Evolutionary conservation across 2,113 vertebrate species (phyloP), one percentile per base, ranked within the genome.

Genomic region (Ailurus styani): DNA sequence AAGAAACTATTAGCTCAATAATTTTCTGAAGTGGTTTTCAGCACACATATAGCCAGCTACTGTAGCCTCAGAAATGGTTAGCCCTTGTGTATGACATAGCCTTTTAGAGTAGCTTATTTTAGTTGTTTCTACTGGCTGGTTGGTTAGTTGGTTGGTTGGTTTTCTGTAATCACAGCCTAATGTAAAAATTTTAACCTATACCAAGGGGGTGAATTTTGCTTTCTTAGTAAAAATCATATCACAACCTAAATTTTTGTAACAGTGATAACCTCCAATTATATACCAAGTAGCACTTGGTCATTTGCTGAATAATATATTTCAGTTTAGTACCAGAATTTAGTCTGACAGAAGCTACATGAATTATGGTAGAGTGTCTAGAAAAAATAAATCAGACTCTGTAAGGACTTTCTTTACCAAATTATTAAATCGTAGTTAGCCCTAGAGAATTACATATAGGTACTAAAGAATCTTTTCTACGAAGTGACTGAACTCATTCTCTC

Each of bases 291-390:
- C 11, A 84, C 87, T 87, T 88, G 31, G 42, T 93, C 54, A 55
- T 78, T 96, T 97, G 75, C 37, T 85, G 50, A 93, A 78, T 81
- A 96, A 87, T 79, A 45, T 47, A 18, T 90, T 60, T 91, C 25
- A 64, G 5, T 62, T 93, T 93, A 87, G 42, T 40, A 50, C 55
- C 77, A 84, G 25, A 95, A 93, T n/a, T 37, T 79, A 60, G 29
- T 96, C 37, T 88, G 47, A 82, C 50, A 64, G 55, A 93, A 88
- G 37, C 23, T 72, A 18, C 42, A 34, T 25, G 9, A 91, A 77
- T 95, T 77, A 73, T 62, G 75, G 29, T 17, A 96, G 70, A 87
- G 14, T 45, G 40, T 12, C 31, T 87, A 42, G 42, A 50, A 96
- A 34, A 40, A 95, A 83, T 68, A 73, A 57, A 55, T 70, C 45